Evolutionary conservation across 2,888 invertebrate genomes (phyloP), one percentile per base, ranked within the genome.

Genomic region (Oscheius sp.): DNA sequence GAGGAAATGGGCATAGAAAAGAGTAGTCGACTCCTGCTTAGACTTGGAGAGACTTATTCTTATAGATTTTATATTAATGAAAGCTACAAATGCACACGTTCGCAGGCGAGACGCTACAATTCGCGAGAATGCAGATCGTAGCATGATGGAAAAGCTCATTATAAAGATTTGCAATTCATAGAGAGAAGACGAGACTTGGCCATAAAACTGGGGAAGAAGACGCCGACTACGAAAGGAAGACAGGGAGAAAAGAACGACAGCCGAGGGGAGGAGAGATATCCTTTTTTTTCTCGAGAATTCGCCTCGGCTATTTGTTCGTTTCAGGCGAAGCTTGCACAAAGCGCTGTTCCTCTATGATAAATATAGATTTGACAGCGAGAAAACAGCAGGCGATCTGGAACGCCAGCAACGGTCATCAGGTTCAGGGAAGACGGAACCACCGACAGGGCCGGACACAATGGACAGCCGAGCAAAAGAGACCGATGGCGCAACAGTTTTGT

Each of bases 271-370:
- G 35, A 35, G 35, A 9, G 35, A 35, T 35, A 35, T 49, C 49
- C 13, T 13, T 13, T 18, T 53, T 53, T 53, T 53, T 35, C 35
- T 3, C 5, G 35, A 35, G 35, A 35, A 35, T 35, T 35, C 35
- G 35, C 35, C 35, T 35, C 35, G 35, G 41, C 61, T 61, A 21
- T 61, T 61, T 61, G 61, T 61, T 61, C 61, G n/a, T 18, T 13
- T n/a, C 23, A 41, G 56, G 27, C 58, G 29, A 55, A 27, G 58
- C 52, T 27, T 46, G 46, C 49, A 46, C 66, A 46, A 66, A 46
- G 52, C 66, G 66, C 66, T 66, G 66, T 46, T 66, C 66, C 27
- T 66, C 52, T 25, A 25, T 27, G 66, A 66, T 66, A 66, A 66
- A 66, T 66, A 66, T 66, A 66, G 66, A 49, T 27, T 49, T 66